Base-by-base conservation (phyloP, 1,140 invertebrate species). In the Papilio polytes region DNA sequence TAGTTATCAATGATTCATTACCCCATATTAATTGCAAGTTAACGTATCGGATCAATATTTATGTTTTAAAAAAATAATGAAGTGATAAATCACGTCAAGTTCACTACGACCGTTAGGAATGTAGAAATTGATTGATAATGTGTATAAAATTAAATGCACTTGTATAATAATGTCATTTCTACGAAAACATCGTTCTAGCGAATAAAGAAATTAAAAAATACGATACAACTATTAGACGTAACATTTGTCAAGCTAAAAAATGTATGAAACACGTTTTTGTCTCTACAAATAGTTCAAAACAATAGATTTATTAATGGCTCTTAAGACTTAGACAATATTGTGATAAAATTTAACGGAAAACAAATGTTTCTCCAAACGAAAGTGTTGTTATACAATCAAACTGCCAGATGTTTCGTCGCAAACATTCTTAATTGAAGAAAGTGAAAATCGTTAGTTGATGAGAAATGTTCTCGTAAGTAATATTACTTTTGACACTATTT, bases 401-500 rank as follows among this genome's bases (percentile, higher is more conserved):
- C 8, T 8, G 15, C 12, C 20, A 26, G 44, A 26, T 59, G 18
- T 59, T 59, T 59, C 51, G 76, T 46, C 51, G 76, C 76, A 53
- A 26, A 56, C 20, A 48, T 53, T 53, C 53, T 78, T 78, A 78
- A 78, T 78, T 78, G 51, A 51, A 78, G 51, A 78, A 78, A 78
- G 76, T 78, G 76, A 78, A 59, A 78, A 46, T 53, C 76, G 76
- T 59, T 41, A 59, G 51, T n/a, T 59, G 51, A 56, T 59, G 76
- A 78, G 76, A 78, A 78, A 78, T 59, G 53, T 59, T 78, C 74
- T 22, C 41, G 46, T 46, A 26, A 46, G 13, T 76, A 53, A 59
- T 78, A 59, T 78, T 78, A 78, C 76, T 78, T 78, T 78, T 78
- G 76, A 78, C 74, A 76, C n/a, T 44, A 44, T 20, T 46, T 74